Conservation (phyloP, 2,888 invertebrate genomes). For the Cantharis nigra region DNA sequence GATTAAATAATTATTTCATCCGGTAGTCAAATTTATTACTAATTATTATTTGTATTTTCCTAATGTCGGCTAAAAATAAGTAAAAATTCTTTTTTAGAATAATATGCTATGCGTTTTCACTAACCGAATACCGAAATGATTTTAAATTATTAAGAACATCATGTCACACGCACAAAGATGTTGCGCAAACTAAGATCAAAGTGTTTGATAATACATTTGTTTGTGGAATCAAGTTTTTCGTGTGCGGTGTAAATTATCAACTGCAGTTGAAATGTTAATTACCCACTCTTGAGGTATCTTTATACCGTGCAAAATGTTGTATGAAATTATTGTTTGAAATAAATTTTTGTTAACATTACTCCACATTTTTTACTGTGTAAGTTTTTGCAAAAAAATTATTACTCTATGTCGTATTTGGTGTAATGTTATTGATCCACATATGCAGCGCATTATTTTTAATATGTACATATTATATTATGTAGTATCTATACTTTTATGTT, state of each 20-base stretch:
- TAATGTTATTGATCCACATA: neutral
- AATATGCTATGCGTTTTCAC: neutral
- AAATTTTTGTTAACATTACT: neutral
- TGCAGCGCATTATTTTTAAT: neutral
- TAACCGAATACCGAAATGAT: neutral
- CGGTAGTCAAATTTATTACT: neutral
- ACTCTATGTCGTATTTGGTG: neutral
- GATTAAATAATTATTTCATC: neutral
- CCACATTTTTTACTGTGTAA: neutral
- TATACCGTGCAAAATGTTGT: neutral
- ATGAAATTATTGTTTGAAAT: neutral
- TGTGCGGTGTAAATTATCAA: neutral
- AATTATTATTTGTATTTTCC: neutral
- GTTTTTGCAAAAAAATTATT: neutral
- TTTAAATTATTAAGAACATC: neutral
- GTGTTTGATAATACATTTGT: neutral
- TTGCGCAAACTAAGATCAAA: neutral
- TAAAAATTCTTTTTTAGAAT: neutral
- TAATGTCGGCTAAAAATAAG: too few relatives aligned
- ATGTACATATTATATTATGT: neutral
- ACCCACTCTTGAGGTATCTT: neutral
- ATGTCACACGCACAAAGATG: neutral
- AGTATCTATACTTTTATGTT: neutral
- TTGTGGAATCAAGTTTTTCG: neutral
- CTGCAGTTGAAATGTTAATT: neutral